These are phyloP conservation scores for Xenopus borealis DNA, from an alignment of 2,113 vertebrate species.

Conservation along the genomic window DNA sequence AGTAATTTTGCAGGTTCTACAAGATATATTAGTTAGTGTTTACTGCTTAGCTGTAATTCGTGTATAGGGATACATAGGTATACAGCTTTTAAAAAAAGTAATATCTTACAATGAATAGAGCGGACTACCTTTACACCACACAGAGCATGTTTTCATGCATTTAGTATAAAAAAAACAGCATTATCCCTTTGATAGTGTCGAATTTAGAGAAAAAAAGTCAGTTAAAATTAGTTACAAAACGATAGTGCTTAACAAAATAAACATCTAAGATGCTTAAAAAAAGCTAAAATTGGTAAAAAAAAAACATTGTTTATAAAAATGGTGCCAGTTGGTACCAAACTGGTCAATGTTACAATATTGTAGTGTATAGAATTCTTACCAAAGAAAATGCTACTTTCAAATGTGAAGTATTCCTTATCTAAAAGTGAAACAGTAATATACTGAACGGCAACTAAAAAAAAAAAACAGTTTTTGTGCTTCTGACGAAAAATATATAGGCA, in stretches of 20 bases:
- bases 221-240: constrained; percentile 56
- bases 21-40: neutral
- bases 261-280: constrained; percentile 48
- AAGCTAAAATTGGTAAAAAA: constrained; percentile 40
- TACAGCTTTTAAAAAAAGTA: too few species aligned
- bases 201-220: constrained; percentile 49
- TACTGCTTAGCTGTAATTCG: too few species aligned
- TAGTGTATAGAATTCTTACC: constrained; percentile 42
- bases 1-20: constrained; percentile 15
- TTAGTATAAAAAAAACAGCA: constrained; percentile 31
- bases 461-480: constrained; percentile 49
- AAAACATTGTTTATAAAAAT: constrained; percentile 39
- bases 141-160: neutral
- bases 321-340: constrained; percentile 51
- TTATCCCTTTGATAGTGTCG: constrained; percentile 50
- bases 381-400: constrained; percentile 40
- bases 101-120: neutral
- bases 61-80: too few species aligned
- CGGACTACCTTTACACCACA: neutral
- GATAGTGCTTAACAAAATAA: constrained; percentile 59
- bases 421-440: constrained; percentile 52
- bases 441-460: constrained; percentile 33
- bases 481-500: constrained; percentile 43
- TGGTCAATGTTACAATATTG: constrained; percentile 48
- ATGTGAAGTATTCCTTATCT: constrained; percentile 30